phyloP scores from a whole-genome alignment of 2,797 vertebrate species.

The Rhincodon typus region DNA sequence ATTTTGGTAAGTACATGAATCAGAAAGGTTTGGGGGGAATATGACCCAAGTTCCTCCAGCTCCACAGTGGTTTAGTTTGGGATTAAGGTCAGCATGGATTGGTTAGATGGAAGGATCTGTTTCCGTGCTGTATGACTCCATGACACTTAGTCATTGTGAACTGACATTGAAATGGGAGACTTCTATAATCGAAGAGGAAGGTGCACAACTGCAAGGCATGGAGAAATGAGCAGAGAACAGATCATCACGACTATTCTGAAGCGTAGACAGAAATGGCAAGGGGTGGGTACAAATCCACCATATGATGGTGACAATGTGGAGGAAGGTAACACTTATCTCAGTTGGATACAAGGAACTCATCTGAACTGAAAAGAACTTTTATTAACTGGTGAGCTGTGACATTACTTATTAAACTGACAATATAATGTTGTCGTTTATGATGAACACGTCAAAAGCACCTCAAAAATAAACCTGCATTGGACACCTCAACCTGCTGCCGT shows the following conservation, averaged over 20 bases:
- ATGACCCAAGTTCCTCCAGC: too few species aligned
- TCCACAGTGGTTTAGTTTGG: too few species aligned
- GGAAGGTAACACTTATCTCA: neutral
- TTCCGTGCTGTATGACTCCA: too few species aligned
- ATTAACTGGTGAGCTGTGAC: neutral
- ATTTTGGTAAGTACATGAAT: too few species aligned
- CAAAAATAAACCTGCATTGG: neutral
- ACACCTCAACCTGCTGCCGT: neutral
- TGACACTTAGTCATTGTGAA: too few species aligned
- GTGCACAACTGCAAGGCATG: too few species aligned
- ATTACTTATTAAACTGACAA: neutral
- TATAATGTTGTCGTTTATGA: neutral
- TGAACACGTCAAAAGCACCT: neutral
- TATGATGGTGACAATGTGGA: neutral
- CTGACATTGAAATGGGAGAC: too few species aligned
- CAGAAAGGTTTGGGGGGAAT: too few species aligned
- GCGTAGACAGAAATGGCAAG: neutral
- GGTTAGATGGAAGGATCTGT: too few species aligned
- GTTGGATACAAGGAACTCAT: neutral
- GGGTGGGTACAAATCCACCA: neutral
- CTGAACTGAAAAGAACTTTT: neutral
- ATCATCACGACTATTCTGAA: neutral
- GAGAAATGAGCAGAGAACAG: too few species aligned
- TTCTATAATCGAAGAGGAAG: too few species aligned
- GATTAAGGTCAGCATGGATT: too few species aligned